A percentile compares a stretch with the other conserved stretches of the same genome.
Conservation (phyloP, 1,140 invertebrate species). For the Dinoponera quadriceps region DNA sequence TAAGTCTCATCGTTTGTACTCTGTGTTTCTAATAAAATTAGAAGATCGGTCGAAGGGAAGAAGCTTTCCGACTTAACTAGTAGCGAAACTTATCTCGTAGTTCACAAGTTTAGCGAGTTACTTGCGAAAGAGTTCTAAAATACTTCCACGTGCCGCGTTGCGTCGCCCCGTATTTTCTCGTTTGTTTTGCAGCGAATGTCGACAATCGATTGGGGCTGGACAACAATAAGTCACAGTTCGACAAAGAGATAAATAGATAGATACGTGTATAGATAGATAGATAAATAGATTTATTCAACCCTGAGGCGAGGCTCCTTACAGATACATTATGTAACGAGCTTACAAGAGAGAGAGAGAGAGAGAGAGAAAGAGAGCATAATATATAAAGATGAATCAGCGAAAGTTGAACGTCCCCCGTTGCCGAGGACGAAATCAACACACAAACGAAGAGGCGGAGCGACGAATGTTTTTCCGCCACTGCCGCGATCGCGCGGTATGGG, state of each 20-base stretch:
- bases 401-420: neutral
- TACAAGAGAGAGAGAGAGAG: too few relatives aligned
- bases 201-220: neutral
- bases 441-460: neutral
- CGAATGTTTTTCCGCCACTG: too few relatives aligned
- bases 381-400: constrained; percentile 9
- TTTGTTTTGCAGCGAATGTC: neutral
- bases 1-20: neutral
- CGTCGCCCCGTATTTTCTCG: neutral
- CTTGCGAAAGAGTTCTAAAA: neutral
- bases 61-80: constrained; percentile 10
- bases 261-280: too few relatives aligned
- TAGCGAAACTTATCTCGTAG: neutral
- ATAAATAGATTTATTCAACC: too few relatives aligned
- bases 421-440: neutral
- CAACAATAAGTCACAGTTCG: constrained; percentile 4
- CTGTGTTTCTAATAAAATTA: neutral
- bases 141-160: neutral
- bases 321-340: too few relatives aligned
- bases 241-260: too few relatives aligned
- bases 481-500: neutral
- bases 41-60: neutral
- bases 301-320: too few relatives aligned
- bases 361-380: neutral
- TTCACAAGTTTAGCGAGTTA: constrained; percentile 5